A percentile compares a stretch with the other conserved stretches of the same genome.
phyloP scores from a whole-genome alignment of 2,113 vertebrate genomes.

The Pangasianodon gigas region DNA sequence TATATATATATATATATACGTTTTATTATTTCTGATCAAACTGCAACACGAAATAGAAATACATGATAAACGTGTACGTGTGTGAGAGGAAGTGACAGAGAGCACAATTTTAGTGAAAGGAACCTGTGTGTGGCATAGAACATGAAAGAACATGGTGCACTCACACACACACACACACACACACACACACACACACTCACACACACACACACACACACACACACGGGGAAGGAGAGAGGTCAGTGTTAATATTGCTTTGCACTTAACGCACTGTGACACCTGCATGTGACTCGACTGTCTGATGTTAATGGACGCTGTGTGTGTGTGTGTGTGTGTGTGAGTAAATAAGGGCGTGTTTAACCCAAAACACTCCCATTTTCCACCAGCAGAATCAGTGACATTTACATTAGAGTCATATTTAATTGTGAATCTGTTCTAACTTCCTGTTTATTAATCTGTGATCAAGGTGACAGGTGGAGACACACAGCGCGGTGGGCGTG shows the following conservation, averaged over 20 bases:
- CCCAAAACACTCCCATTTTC: background rate
- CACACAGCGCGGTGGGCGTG: background rate
- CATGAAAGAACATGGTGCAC: too few species aligned
- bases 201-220: constrained; percentile 6
- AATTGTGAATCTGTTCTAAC: background rate
- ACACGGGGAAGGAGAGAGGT: background rate
- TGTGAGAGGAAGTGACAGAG: too few species aligned
- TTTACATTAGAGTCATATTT: background rate
- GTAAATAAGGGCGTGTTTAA: background rate
- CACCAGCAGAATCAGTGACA: background rate
- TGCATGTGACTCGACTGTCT: background rate
- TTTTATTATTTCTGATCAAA: too few species aligned
- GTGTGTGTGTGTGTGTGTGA: background rate
- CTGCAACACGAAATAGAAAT: too few species aligned
- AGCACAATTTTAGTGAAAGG: too few species aligned
- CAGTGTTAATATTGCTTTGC: background rate
- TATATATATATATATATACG: too few species aligned
- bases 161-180: background rate
- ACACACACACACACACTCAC: background rate
- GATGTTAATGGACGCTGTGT: background rate
- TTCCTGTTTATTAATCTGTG: background rate
- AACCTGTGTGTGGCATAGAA: too few species aligned
- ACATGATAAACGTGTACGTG: too few species aligned
- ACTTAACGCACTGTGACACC: background rate
- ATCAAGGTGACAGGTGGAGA: background rate